Evolutionary conservation across 2,888 invertebrate genomes (phyloP).

Genomic region (Salticus scenicus): DNA sequence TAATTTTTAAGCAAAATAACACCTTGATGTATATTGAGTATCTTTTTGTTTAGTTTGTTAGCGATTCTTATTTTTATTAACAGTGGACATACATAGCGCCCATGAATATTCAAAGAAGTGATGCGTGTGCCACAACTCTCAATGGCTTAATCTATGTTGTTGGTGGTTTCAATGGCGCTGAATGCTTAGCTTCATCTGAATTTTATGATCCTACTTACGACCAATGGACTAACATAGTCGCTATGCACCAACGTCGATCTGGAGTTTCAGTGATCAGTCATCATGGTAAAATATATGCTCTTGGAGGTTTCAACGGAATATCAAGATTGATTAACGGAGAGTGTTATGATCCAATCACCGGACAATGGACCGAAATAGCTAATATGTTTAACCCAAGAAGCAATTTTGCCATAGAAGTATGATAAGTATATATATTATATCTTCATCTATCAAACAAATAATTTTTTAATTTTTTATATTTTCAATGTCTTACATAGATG

Average conservation of each 20-base stretch:
- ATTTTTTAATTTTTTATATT: too few species aligned
- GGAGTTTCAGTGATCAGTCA: slow-evolving; percentile 85
- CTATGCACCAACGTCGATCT: slow-evolving; percentile 84
- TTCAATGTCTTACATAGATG: too few species aligned
- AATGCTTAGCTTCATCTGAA: slow-evolving; percentile 85
- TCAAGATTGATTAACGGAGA: slow-evolving; percentile 77
- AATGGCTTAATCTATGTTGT: slow-evolving; percentile 82
- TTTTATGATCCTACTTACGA: slow-evolving; percentile 82
- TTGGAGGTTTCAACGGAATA: slow-evolving; percentile 88
- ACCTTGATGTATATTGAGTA: too few species aligned
- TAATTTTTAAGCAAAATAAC: too few species aligned
- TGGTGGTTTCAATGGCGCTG: slow-evolving; percentile 87
- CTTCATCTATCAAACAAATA: too few species aligned
- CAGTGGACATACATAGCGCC: slow-evolving; percentile 75
- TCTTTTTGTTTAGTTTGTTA: too few species aligned
- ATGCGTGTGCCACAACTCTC: slow-evolving; percentile 84
- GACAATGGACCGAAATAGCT: slow-evolving; percentile 82
- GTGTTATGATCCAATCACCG: slow-evolving; percentile 70
- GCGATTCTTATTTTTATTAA: too few species aligned
- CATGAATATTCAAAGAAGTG: slow-evolving; percentile 83
- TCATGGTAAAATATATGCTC: slow-evolving; percentile 82
- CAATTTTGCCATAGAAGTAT: slow-evolving; percentile 84
- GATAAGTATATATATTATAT: neutral
- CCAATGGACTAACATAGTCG: slow-evolving; percentile 81
- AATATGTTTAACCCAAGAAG: slow-evolving; percentile 87